Percentiles rank a stretch among this genome's conserved stretches.
Evolutionary conservation across 1,140 invertebrate genomes (phyloP).

Genomic region (Diprion similis): DNA sequence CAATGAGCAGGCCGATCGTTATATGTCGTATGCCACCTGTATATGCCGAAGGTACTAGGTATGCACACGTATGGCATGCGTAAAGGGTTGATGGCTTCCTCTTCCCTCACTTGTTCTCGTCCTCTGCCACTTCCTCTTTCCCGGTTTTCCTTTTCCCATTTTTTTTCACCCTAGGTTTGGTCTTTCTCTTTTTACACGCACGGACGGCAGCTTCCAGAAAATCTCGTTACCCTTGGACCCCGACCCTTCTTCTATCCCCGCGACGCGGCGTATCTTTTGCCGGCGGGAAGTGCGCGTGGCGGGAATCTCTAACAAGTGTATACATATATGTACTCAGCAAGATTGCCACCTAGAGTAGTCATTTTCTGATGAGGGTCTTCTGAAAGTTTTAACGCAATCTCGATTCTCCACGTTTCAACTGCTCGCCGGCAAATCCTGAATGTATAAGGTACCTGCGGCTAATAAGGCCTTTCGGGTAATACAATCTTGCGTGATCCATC

Average conservation of each 20-base stretch:
- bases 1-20: neutral
- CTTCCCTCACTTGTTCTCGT: too few species aligned
- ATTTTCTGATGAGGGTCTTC: slow-evolving; percentile 1
- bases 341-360: neutral
- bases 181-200: neutral
- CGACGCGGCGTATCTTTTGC: neutral
- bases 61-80: neutral
- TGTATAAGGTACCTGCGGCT: too few species aligned
- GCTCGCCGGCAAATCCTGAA: too few species aligned
- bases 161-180: too few species aligned
- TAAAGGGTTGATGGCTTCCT: neutral
- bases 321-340: neutral
- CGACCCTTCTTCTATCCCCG: neutral
- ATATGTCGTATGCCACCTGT: neutral
- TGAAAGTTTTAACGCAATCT: slow-evolving; percentile 5
- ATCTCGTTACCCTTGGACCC: neutral
- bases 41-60: neutral
- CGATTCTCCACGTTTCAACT: neutral
- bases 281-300: neutral
- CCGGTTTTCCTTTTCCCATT: too few species aligned
- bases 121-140: neutral
- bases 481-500: too few species aligned
- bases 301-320: neutral
- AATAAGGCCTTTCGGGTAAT: too few species aligned
- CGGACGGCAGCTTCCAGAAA: neutral